A percentile compares a stretch with the other conserved stretches of the same genome.
These are phyloP conservation scores for Chrosomus eos DNA, from an alignment of 2,797 vertebrate species.

Conservation along the genomic window DNA sequence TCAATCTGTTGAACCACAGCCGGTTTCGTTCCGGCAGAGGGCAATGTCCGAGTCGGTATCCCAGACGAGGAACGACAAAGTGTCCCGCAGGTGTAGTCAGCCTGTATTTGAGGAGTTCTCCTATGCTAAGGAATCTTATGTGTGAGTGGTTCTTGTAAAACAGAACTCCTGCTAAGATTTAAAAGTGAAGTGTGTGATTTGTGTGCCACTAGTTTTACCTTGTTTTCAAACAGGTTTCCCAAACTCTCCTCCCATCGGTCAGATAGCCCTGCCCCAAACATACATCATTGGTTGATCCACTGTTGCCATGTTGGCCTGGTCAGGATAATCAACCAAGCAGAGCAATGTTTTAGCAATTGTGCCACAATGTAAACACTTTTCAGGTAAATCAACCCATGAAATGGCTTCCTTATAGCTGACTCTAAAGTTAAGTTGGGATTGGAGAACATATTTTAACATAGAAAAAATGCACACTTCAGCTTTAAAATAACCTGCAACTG, in stretches of 20 bases:
- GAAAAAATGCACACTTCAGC: slow-evolving; percentile 3
- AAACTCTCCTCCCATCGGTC: not conserved
- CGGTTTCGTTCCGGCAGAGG: slow-evolving; percentile 75
- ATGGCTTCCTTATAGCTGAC: slow-evolving; percentile 3
- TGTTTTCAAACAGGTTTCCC: slow-evolving; percentile 6
- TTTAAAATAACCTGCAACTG: slow-evolving; percentile 57
- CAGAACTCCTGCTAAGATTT: not conserved
- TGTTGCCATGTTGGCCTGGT: not conserved
- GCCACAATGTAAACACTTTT: not conserved
- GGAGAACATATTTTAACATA: not conserved
- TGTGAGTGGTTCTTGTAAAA: slow-evolving; percentile 73
- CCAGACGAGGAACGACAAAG: slow-evolving; percentile 66
- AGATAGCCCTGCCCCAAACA: not conserved
- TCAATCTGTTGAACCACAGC: slow-evolving; percentile 41
- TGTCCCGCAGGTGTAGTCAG: slow-evolving; percentile 83
- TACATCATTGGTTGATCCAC: not conserved
- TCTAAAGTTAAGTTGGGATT: not conserved
- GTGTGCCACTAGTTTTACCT: not conserved
- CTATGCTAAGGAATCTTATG: slow-evolving; percentile 92
- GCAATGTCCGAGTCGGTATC: slow-evolving; percentile 83
- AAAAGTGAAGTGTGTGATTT: slow-evolving; percentile 14
- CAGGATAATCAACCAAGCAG: not conserved
- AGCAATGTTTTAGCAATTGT: not conserved
- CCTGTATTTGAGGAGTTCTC: slow-evolving; percentile 85
- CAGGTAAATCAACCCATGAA: not conserved